phyloP scores from a whole-genome alignment of 35 echinoderm and acorn worm genomes.

The Anneissia japonica region DNA sequence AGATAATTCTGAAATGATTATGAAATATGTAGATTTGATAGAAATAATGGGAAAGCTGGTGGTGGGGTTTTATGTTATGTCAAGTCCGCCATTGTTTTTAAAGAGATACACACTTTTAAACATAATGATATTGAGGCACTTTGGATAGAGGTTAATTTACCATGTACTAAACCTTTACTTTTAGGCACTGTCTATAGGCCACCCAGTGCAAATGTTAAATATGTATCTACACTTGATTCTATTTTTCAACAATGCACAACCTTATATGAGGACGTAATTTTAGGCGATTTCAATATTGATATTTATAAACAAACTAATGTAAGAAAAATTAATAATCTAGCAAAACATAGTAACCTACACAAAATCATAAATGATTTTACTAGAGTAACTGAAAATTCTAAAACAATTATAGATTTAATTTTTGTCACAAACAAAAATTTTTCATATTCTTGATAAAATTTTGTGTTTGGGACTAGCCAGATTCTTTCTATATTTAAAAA shows the following conservation, averaged over 20 bases:
- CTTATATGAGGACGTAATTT: not conserved
- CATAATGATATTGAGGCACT: constrained; percentile 13
- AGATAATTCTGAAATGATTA: constrained; percentile 2
- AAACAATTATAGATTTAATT: too few relatives aligned
- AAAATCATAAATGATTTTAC: too few relatives aligned
- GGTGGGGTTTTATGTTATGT: constrained; percentile 11
- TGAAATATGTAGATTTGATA: constrained; percentile 14
- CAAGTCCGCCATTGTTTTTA: constrained; percentile 16
- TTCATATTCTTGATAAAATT: too few relatives aligned
- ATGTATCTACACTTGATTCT: not conserved
- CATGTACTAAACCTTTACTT: constrained; percentile 7
- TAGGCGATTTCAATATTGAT: constrained; percentile 12
- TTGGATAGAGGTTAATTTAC: constrained; percentile 9
- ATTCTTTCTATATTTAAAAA: too few relatives aligned
- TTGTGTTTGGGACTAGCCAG: too few relatives aligned
- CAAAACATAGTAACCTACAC: too few relatives aligned
- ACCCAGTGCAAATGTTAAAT: not conserved
- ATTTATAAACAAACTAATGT: too few relatives aligned
- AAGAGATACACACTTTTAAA: not conserved
- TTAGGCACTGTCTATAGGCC: constrained; percentile 11
- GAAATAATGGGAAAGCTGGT: not conserved
- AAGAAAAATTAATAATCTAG: too few relatives aligned
- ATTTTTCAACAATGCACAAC: constrained; percentile 7
- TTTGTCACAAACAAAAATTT: too few relatives aligned
- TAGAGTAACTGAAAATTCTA: too few relatives aligned